Evolutionary conservation across 2,888 invertebrate genomes (phyloP).

Genomic region (Morpho helenor): DNA sequence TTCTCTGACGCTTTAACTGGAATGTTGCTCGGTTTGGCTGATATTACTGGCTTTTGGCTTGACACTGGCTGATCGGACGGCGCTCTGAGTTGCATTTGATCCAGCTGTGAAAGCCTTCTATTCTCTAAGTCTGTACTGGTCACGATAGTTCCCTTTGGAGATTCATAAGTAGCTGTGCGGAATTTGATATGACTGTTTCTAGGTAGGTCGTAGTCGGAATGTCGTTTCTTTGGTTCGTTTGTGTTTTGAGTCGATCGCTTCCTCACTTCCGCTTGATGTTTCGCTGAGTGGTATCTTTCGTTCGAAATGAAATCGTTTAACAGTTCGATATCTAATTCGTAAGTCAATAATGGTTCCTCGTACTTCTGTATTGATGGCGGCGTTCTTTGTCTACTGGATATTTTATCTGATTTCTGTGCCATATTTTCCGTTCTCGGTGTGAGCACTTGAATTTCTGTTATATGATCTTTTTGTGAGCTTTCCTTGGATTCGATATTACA

Average conservation of each 20-base stretch:
- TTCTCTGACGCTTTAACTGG: conserved; percentile 64
- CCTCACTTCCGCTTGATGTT: conserved; percentile 54
- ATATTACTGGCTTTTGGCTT: conserved; percentile 57
- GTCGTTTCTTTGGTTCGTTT: conserved; percentile 71
- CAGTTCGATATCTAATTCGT: conserved; percentile 66
- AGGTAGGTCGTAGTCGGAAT: conserved; percentile 73
- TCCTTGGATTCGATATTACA: conserved; percentile 40
- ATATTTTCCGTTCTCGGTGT: conserved; percentile 69
- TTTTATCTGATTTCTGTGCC: conserved; percentile 49
- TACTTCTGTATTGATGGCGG: conserved; percentile 37
- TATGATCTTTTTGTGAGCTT: conserved; percentile 73
- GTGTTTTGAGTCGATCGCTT: conserved; percentile 56
- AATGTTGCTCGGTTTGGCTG: conserved; percentile 69
- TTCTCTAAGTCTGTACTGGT: conserved; percentile 74
- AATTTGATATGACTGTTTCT: conserved; percentile 80
- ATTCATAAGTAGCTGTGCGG: conserved; percentile 82
- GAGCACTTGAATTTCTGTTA: conserved; percentile 86
- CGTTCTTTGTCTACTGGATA: conserved; percentile 60
- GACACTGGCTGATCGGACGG: conserved; percentile 39
- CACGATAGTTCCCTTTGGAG: conserved; percentile 75
- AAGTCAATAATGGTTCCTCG: conserved; percentile 57
- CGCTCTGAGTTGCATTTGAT: conserved; percentile 62
- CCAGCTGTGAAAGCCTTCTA: conserved; percentile 77
- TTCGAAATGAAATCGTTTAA: conserved; percentile 72
- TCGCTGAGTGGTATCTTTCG: conserved; percentile 66